Conservation (phyloP, 2,797 vertebrate genomes). For the Borostomias antarcticus region DNA sequence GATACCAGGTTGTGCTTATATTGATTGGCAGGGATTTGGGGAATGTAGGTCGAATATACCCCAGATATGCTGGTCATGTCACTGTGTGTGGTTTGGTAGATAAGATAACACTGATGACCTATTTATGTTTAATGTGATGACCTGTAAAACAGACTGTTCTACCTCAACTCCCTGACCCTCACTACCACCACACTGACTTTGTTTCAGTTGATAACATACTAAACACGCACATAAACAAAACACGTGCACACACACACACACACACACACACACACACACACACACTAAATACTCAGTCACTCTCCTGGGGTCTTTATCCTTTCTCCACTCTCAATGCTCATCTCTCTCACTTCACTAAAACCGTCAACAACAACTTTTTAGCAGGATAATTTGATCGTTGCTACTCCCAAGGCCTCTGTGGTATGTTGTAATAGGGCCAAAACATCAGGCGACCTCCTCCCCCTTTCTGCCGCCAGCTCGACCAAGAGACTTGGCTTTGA, state of each 20-base stretch:
- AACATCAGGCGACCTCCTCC: not conserved
- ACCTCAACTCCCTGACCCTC: conserved; percentile 11
- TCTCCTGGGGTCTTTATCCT: conserved; percentile 31
- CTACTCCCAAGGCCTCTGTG: not conserved
- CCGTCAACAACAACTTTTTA: conserved; percentile 19
- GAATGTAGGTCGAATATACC: conserved; percentile 9
- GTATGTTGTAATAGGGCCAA: conserved; percentile 5
- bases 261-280: not conserved
- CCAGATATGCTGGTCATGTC: conserved; percentile 6
- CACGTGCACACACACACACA: not conserved
- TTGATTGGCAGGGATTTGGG: conserved; percentile 7
- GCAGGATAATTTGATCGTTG: conserved; percentile 24
- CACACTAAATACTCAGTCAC: conserved; percentile 30
- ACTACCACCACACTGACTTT: conserved; percentile 7
- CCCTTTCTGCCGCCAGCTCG: conserved; percentile 25
- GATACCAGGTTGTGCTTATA: conserved; percentile 18
- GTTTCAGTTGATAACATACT: conserved; percentile 9
- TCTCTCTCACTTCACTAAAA: conserved; percentile 10
- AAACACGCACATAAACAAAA: no score
- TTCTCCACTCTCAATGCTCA: conserved; percentile 36
- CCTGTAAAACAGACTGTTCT: conserved; percentile 22
- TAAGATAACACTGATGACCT: not conserved
- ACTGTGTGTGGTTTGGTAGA: not conserved
- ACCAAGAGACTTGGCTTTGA: not conserved
- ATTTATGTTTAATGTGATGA: not conserved